phyloP scores from a whole-genome alignment of 1,140 invertebrate genomes.

The Aphelinus atriplicis region DNA sequence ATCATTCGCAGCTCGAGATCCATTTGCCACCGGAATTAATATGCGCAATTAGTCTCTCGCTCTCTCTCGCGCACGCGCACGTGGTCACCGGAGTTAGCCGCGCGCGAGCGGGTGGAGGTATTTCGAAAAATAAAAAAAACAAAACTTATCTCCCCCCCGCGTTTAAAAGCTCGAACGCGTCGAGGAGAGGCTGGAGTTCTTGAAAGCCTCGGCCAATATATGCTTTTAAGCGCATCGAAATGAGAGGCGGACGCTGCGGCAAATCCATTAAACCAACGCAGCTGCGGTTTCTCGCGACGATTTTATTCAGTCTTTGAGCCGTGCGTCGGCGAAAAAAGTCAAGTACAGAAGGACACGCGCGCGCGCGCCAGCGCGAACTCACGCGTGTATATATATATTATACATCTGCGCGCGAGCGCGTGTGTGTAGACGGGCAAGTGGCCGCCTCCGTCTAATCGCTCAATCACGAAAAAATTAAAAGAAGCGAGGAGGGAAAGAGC shows the following conservation, averaged over 20 bases:
- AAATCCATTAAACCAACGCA: constrained; percentile 38
- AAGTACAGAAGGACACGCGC: neutral
- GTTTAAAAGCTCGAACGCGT: constrained; percentile 26
- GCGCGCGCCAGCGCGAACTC: neutral
- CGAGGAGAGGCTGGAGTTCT: neutral
- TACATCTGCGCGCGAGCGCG: constrained; percentile 5
- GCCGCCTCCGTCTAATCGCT: constrained; percentile 56
- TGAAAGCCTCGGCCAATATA: constrained; percentile 18
- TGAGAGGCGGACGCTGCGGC: neutral
- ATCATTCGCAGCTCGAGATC: no score
- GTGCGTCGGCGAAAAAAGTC: neutral
- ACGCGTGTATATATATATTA: neutral
- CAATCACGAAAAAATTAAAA: constrained; percentile 57
- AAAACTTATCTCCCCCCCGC: constrained; percentile 5
- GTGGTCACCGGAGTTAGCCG: no score
- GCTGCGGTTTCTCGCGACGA: constrained; percentile 24
- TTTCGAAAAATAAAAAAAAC: no score
- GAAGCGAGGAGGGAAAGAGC: constrained; percentile 39
- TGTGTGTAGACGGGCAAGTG: constrained; percentile 48
- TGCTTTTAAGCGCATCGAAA: constrained; percentile 22
- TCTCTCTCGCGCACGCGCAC: no score
- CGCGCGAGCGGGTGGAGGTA: no score
- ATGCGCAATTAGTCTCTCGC: no score
- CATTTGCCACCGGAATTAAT: no score
- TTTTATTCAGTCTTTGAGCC: constrained; percentile 29